Conservation (phyloP, 2,888 invertebrate species). For the Aethes cnicana region DNA sequence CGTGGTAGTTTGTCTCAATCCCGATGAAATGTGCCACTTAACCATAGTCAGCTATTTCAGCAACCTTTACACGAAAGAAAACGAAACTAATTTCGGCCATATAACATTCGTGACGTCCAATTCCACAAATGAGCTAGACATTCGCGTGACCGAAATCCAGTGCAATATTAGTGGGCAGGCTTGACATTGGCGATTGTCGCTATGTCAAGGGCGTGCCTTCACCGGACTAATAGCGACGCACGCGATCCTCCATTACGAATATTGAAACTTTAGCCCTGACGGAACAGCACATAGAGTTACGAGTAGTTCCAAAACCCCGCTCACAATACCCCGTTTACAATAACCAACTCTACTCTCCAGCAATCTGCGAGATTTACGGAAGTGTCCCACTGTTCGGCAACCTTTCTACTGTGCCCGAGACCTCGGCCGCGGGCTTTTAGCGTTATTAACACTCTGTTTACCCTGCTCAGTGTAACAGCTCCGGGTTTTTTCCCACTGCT, state of each 20-base stretch:
- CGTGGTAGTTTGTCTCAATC: no score
- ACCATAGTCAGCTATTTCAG: neutral
- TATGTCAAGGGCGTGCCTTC: conserved; percentile 18
- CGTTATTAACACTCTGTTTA: conserved; percentile 32
- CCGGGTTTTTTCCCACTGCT: conserved; percentile 14
- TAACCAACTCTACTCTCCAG: no score
- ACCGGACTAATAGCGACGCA: conserved; percentile 10
- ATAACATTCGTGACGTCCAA: neutral
- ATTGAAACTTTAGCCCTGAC: conserved; percentile 25
- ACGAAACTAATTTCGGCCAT: neutral
- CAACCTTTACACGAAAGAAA: neutral
- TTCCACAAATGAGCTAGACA: conserved; percentile 4
- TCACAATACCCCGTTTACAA: neutral
- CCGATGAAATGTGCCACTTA: neutral
- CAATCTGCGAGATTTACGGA: neutral
- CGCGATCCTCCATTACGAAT: conserved; percentile 31
- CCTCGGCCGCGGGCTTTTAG: conserved; percentile 28
- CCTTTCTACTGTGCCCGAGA: conserved; percentile 17
- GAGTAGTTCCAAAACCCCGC: neutral
- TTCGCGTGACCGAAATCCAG: conserved; percentile 16
- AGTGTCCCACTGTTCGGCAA: neutral
- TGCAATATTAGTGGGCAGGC: conserved; percentile 1
- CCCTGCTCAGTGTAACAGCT: conserved; percentile 27
- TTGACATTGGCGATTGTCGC: conserved; percentile 9
- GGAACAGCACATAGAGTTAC: conserved; percentile 5